Base-by-base conservation (phyloP, 2,113 vertebrate species). In the Felis chaus region DNA sequence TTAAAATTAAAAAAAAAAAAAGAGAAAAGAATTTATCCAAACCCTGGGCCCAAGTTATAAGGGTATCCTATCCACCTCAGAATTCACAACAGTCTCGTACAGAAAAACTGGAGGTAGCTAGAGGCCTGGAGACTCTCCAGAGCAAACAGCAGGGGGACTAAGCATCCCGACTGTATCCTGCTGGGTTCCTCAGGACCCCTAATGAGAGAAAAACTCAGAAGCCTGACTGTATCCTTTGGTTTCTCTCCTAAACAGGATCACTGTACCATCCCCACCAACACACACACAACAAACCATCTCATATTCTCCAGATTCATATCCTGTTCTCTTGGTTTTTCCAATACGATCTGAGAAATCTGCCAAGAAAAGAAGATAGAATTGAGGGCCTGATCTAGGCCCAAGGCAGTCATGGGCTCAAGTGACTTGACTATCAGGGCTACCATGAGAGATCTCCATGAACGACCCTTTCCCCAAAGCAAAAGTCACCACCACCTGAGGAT, bases 261-360 rank as follows among this genome's bases (percentile, higher is more conserved):
- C 74, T 48, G 66, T 19, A 45, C 63, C 91, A 91, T n/a, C 61
- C 63, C 71, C 66, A 94, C 31, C 18, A 80, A 95, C 81, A 88
- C 53, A 79, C 68, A 91, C 61, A 85, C 57, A 69, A 98, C 98
- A 91, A 97, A 99, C 99, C 13, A 99, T 99, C 98, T 99, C 99
- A 85, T 99, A 99, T 27, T 99, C 99, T 81, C 99, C 99, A 1
- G 99, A 99, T 98, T 99, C 99, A 7, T 99, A 99, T 33, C 99
- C 99, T 15, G 99, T 99, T 48, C 99, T 98, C 98, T 99, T 99
- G 96, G 98, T 99, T 98, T 99, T 99, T 98, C 99, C 99, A 97
- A 99, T 99, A 97, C 99, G 99, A 98, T 99, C 99, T 1, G 99
- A 99, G 98, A 99, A 99, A 98, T 99, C 99, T 99, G 98, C 50